Evolutionary conservation across 2,797 vertebrate species (phyloP).

Genomic region (Octomys mimax): DNA sequence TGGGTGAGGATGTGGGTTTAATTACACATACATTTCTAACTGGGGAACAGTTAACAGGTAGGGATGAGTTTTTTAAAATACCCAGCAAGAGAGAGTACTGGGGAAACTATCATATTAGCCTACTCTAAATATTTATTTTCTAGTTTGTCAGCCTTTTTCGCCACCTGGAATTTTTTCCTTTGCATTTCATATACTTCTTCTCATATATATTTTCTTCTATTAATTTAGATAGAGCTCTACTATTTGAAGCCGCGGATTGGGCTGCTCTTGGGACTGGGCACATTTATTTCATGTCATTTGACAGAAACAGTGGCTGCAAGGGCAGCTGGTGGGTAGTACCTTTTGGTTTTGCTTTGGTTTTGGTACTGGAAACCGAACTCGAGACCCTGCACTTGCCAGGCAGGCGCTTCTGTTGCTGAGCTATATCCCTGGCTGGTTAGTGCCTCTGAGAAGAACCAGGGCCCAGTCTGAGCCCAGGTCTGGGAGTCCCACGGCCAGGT

Average conservation of each 20-base stretch:
- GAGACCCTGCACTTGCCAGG: too few species aligned
- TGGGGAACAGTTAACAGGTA: slow-evolving; percentile 76
- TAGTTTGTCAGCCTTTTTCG: slow-evolving; percentile 54
- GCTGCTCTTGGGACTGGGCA: neutral
- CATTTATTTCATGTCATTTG: neutral
- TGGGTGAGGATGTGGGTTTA: slow-evolving; percentile 58
- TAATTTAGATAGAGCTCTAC: neutral
- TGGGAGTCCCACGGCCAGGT: neutral
- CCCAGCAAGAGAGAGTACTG: slow-evolving; percentile 71
- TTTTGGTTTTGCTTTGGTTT: neutral
- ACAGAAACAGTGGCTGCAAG: neutral
- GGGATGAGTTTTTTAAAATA: slow-evolving; percentile 66
- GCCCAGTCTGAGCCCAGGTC: neutral
- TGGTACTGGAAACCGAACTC: too few species aligned
- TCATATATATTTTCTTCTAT: neutral
- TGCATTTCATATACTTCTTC: neutral
- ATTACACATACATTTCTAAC: slow-evolving; percentile 76
- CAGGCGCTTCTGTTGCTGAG: too few species aligned
- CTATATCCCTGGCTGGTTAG: neutral
- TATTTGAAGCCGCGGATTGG: too few species aligned
- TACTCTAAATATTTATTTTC: slow-evolving; percentile 62
- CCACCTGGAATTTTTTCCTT: neutral
- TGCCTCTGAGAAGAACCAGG: neutral
- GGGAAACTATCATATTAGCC: slow-evolving; percentile 59
- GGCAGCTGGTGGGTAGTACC: neutral